These are phyloP conservation scores for Leptopilina drosophilae DNA, from an alignment of 2,888 invertebrate genomes.

Conservation along the genomic window DNA sequence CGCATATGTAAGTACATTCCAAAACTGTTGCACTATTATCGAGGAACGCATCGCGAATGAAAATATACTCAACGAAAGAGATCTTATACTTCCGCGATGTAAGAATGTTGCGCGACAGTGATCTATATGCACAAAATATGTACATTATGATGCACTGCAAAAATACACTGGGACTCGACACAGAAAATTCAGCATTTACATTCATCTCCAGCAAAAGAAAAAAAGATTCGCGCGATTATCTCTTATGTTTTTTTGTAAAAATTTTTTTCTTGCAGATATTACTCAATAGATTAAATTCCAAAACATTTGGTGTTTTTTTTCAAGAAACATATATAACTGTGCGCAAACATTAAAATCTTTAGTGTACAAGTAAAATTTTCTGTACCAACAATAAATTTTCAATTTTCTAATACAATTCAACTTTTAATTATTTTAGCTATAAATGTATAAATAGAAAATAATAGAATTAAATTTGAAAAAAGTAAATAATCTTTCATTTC, in stretches of 20 bases:
- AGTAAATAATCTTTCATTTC: no score
- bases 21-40: conserved; percentile 55
- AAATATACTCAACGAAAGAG: conserved; percentile 51
- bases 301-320: background rate
- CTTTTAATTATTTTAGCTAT: no score
- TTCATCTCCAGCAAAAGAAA: conserved; percentile 17
- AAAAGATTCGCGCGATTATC: conserved; percentile 30
- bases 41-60: conserved; percentile 52
- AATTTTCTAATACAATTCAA: no score
- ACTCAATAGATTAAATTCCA: conserved; percentile 32
- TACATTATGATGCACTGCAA: conserved; percentile 29
- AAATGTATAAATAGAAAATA: no score
- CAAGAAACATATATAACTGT: background rate
- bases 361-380: background rate
- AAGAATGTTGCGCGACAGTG: conserved; percentile 41
- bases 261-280: conserved; percentile 13
- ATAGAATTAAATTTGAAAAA: no score
- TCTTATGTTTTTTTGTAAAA: conserved; percentile 14
- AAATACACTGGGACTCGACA: conserved; percentile 17
- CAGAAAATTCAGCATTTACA: conserved; percentile 27
- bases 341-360: background rate
- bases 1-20: conserved; percentile 47
- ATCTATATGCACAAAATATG: conserved; percentile 41
- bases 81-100: conserved; percentile 55
- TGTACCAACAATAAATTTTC: background rate